Evolutionary conservation across 2,113 vertebrate species (phyloP).

Genomic region (Sinocyclocheilus grahami): DNA sequence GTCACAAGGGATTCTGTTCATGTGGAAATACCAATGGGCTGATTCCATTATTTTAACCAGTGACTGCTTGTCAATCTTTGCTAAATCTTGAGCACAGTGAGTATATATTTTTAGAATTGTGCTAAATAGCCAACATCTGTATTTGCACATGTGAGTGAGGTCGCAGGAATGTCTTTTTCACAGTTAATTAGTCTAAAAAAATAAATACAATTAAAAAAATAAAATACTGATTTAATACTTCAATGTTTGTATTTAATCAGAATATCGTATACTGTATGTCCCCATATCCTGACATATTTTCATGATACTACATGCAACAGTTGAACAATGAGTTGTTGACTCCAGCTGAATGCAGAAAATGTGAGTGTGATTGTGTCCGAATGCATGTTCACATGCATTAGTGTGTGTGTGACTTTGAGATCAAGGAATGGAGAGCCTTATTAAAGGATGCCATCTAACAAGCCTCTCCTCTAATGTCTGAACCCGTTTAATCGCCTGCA

Average conservation of each 20-base stretch:
- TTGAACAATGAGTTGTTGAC: not conserved
- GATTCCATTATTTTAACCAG: conserved; percentile 46
- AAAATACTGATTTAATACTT: not conserved
- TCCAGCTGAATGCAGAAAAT: not conserved
- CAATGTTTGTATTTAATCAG: not conserved
- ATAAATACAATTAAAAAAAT: too few relatives aligned
- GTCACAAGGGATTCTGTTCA: conserved; percentile 44
- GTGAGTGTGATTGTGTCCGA: not conserved
- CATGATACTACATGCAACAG: not conserved
- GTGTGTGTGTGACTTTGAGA: conserved; percentile 1
- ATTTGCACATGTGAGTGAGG: not conserved
- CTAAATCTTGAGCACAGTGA: not conserved
- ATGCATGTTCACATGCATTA: conserved; percentile 14
- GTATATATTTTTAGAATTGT: not conserved
- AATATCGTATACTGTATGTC: not conserved
- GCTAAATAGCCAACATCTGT: not conserved
- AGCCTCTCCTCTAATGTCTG: not conserved
- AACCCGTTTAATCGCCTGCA: not conserved
- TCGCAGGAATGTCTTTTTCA: not conserved
- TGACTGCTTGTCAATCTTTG: not conserved
- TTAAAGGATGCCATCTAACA: conserved; percentile 41
- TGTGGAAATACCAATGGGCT: conserved; percentile 58
- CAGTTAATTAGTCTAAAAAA: too few relatives aligned
- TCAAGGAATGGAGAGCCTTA: not conserved
- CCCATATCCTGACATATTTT: not conserved